phyloP scores from a whole-genome alignment of 2,797 vertebrate species.

The Australoheros facetus region DNA sequence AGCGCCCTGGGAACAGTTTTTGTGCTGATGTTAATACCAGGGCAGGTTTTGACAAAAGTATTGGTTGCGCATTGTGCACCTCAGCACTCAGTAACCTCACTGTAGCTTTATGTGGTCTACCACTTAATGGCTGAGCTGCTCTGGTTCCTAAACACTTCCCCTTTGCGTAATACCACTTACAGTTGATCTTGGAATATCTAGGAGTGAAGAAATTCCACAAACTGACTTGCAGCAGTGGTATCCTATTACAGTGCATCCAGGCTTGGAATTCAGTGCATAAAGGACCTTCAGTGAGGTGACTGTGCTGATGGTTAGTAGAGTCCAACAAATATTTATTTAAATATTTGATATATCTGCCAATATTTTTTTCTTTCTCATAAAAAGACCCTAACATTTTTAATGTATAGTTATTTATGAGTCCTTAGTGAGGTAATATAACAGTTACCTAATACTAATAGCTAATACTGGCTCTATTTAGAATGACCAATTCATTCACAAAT shows the following conservation, averaged over 20 bases:
- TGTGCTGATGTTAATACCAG: no score
- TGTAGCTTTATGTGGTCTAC: neutral
- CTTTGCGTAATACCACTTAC: neutral
- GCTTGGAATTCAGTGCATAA: neutral
- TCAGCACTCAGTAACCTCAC: neutral
- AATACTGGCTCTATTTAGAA: neutral
- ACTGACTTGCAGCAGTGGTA: neutral
- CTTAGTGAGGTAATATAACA: neutral
- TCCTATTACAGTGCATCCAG: neutral
- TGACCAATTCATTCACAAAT: neutral
- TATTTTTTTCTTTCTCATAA: neutral
- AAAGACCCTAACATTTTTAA: neutral
- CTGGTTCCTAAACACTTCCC: neutral
- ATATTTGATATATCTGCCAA: neutral
- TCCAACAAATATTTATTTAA: neutral
- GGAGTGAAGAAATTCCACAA: neutral
- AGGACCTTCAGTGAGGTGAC: no score
- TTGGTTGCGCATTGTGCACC: neutral
- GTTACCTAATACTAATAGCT: neutral
- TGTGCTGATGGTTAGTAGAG: neutral
- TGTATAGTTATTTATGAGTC: neutral
- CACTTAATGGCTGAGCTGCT: neutral
- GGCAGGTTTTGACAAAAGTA: no score
- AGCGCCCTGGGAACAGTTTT: no score
- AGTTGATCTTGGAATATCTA: neutral